Evolutionary conservation across 37 sponge, comb jelly and placozoan genomes (phyloP).

Genomic region (Chondrosia reniformis): DNA sequence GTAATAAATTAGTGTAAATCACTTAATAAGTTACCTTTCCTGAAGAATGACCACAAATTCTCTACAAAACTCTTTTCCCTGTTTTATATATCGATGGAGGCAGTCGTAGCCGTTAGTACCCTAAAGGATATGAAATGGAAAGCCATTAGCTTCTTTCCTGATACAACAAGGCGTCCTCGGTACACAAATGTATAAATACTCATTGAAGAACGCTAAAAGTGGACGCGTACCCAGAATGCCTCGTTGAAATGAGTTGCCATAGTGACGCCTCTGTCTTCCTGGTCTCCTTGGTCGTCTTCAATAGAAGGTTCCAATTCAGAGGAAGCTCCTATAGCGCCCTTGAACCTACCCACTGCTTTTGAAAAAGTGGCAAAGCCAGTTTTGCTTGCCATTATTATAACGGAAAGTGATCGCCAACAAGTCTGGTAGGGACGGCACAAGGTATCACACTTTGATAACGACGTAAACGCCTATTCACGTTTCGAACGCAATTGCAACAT

Average conservation of each 20-base stretch:
- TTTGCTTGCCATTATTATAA: no score
- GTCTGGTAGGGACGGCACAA: no score
- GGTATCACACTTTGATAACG: no score
- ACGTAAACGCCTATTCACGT: no score
- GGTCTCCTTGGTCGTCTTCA: neutral
- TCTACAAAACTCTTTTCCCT: constrained; percentile 68
- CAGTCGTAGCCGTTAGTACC: constrained; percentile 67
- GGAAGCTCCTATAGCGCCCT: neutral
- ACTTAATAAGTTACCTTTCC: constrained; percentile 71
- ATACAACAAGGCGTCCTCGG: neutral
- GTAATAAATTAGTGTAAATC: no score
- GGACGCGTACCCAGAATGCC: constrained; percentile 49
- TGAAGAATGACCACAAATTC: constrained; percentile 59
- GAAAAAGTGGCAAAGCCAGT: constrained; percentile 1
- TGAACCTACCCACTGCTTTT: neutral
- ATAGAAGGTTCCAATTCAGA: neutral
- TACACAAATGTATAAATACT: neutral
- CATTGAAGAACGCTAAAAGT: neutral
- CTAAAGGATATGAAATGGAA: constrained; percentile 15
- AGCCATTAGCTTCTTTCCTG: neutral
- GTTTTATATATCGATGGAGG: constrained; percentile 60
- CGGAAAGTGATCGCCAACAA: no score
- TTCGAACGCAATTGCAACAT: no score
- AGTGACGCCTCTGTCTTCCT: neutral
- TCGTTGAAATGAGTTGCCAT: constrained; percentile 44